phyloP scores from a whole-genome alignment of 2,888 invertebrate species.

The Heteromyza rotundicornis region DNA sequence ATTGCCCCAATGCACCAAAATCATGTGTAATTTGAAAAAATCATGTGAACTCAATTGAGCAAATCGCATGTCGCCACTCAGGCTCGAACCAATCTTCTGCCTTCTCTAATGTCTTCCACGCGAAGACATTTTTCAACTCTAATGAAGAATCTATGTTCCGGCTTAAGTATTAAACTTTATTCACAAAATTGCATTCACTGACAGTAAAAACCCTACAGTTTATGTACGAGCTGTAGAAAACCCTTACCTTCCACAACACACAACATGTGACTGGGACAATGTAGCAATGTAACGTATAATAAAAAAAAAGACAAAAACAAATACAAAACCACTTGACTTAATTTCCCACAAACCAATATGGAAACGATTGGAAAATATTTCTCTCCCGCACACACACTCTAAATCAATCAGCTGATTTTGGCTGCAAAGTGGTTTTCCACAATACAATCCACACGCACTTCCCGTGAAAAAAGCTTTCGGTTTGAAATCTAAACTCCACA shows the following conservation, averaged over 20 bases:
- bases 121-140: too few relatives aligned
- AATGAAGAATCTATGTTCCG: too few relatives aligned
- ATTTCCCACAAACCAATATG: not conserved
- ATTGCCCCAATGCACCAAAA: too few relatives aligned
- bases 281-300: too few relatives aligned
- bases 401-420: not conserved
- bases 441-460: not conserved
- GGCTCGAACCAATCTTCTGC: too few relatives aligned
- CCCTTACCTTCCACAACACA: constrained; percentile 50
- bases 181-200: too few relatives aligned
- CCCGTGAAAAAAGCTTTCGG: not conserved
- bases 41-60: too few relatives aligned
- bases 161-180: too few relatives aligned
- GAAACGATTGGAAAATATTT: not conserved
- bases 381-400: not conserved
- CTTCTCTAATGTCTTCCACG: too few relatives aligned
- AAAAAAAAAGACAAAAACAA: constrained; percentile 19
- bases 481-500: not conserved
- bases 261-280: constrained; percentile 28
- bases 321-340: constrained; percentile 9
- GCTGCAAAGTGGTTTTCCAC: not conserved
- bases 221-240: constrained; percentile 13
- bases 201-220: too few relatives aligned
- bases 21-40: too few relatives aligned
- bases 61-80: too few relatives aligned